phyloP scores from a whole-genome alignment of 2,888 invertebrate genomes.

The Hypsopygia costalis region DNA sequence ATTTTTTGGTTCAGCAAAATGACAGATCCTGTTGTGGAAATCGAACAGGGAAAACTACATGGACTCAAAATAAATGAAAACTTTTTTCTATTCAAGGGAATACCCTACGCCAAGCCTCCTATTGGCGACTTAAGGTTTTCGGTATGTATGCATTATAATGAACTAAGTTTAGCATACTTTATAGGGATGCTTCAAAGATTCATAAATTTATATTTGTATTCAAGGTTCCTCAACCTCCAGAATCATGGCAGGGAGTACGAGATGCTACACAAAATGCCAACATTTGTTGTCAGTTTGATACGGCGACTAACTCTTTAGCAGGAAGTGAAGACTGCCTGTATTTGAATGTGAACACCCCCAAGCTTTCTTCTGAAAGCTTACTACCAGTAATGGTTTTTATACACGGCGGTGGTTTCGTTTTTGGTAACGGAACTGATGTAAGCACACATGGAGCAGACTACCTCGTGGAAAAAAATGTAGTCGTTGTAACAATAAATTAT shows the following conservation, averaged over 20 bases:
- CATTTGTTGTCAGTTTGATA: conserved; percentile 82
- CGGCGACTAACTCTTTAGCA: conserved; percentile 65
- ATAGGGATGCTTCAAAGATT: no score
- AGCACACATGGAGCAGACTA: conserved; percentile 60
- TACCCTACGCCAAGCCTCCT: conserved; percentile 77
- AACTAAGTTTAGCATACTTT: no score
- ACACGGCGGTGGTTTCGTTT: conserved; percentile 71
- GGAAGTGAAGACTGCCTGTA: conserved; percentile 84
- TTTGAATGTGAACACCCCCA: conserved; percentile 84
- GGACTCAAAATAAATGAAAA: background rate
- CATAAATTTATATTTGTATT: conserved; percentile 8
- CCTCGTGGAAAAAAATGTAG: conserved; percentile 60
- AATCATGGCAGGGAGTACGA: conserved; percentile 80
- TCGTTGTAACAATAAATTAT: conserved; percentile 66
- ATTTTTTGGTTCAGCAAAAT: background rate
- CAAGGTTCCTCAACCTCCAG: conserved; percentile 57
- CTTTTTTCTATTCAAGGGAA: conserved; percentile 42
- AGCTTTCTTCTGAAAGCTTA: conserved; percentile 35
- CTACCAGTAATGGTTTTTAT: conserved; percentile 70
- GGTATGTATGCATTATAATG: conserved; percentile 33
- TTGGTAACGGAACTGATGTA: conserved; percentile 63
- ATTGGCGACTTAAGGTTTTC: conserved; percentile 49
- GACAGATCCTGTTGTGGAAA: background rate
- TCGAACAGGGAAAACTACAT: conserved; percentile 4
- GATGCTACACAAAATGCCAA: conserved; percentile 83